These are phyloP conservation scores for Rhizoglyphus robini DNA, from an alignment of 1,140 invertebrate species.

Conservation along the genomic window DNA sequence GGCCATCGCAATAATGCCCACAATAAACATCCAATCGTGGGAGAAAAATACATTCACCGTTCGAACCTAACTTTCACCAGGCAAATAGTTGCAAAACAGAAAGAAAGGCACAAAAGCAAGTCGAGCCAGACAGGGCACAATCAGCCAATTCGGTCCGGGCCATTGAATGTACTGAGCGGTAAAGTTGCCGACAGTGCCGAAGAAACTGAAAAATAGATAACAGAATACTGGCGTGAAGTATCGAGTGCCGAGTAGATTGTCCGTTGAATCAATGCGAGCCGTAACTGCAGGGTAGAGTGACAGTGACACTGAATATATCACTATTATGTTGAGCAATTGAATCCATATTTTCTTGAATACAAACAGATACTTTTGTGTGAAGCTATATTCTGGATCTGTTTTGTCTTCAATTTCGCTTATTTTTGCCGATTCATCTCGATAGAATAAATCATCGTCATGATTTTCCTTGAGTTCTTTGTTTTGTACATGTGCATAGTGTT, in stretches of 20 bases:
- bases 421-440: not conserved
- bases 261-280: conserved; percentile 42
- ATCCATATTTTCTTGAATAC: not conserved
- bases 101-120: conserved; percentile 73
- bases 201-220: conserved; percentile 86
- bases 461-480: not conserved
- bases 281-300: conserved; percentile 45
- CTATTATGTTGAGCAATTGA: not conserved
- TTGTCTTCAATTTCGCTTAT: not conserved
- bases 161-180: conserved; percentile 47
- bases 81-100: conserved; percentile 75
- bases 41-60: conserved; percentile 54
- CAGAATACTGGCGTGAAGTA: conserved; percentile 65
- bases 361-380: not conserved
- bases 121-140: conserved; percentile 59
- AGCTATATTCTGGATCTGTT: not conserved
- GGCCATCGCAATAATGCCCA: conserved; percentile 56
- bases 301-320: not conserved
- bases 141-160: not conserved
- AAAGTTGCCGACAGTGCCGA: conserved; percentile 73
- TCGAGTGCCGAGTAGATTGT: conserved; percentile 24
- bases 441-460: not conserved
- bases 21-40: conserved; percentile 73
- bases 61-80: conserved; percentile 38
- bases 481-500: not conserved